A percentile compares a stretch with the other conserved stretches of the same genome.
phyloP scores from a whole-genome alignment of 2,797 vertebrate genomes.

The Falco cherrug region DNA sequence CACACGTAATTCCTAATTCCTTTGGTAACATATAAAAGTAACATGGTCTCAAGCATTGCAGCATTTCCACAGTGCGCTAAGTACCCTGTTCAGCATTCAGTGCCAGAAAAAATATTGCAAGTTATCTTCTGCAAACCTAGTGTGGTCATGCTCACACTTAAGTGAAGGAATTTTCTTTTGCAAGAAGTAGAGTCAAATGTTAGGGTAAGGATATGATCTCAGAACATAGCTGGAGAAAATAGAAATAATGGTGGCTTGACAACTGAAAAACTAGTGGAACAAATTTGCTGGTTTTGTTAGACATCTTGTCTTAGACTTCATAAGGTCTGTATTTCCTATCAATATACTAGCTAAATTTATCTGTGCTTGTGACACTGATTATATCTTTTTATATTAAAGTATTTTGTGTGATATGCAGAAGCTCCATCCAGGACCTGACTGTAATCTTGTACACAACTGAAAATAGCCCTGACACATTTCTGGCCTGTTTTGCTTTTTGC shows the following conservation, averaged over 20 bases:
- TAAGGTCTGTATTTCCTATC: not conserved
- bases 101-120: not conserved
- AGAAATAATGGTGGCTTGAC: not conserved
- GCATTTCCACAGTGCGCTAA: not conserved
- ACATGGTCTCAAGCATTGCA: not conserved
- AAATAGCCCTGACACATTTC: not conserved
- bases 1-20: slow-evolving; percentile 2
- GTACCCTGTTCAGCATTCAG: not conserved
- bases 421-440: not conserved
- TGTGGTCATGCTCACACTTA: not conserved
- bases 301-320: not conserved
- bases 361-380: not conserved
- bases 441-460: not conserved
- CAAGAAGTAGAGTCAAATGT: not conserved
- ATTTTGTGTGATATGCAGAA: not conserved
- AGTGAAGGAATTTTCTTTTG: not conserved
- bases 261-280: not conserved
- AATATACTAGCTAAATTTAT: not conserved
- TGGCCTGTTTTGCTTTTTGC: not conserved
- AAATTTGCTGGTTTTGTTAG: not conserved
- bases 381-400: not conserved
- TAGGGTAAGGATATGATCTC: not conserved
- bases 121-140: not conserved
- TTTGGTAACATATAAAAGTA: not conserved
- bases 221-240: not conserved